Conservation (phyloP, 2,797 vertebrate genomes). For the Hozukius guyotensis region DNA sequence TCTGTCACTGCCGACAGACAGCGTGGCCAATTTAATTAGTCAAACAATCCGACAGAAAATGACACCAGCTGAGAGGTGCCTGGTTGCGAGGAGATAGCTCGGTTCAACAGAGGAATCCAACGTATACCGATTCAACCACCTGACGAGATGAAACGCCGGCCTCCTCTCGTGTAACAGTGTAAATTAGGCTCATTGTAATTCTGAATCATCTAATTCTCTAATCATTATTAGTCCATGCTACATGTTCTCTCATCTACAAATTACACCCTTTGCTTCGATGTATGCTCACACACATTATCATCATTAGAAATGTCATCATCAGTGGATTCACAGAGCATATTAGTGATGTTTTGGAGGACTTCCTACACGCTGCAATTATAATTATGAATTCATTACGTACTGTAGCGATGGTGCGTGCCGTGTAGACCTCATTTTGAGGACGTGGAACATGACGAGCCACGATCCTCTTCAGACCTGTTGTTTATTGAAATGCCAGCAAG, state of each 20-base stretch:
- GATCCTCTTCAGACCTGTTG: constrained; percentile 21
- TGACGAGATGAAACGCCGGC: neutral
- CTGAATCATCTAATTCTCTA: constrained; percentile 34
- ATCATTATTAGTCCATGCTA: constrained; percentile 18
- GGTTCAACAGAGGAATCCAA: constrained; percentile 22
- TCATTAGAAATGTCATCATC: constrained; percentile 23
- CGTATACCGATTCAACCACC: neutral
- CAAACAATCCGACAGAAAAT: constrained; percentile 29
- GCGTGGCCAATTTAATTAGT: constrained; percentile 41
- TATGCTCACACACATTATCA: constrained; percentile 22
- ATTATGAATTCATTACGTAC: constrained; percentile 23
- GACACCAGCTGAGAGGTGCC: constrained; percentile 4
- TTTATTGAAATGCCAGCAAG: constrained; percentile 36
- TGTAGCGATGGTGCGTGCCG: neutral
- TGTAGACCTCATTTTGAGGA: neutral
- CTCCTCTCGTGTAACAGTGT: constrained; percentile 2
- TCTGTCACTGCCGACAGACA: constrained; percentile 6
- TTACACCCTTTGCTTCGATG: constrained; percentile 35
- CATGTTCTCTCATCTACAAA: constrained; percentile 33
- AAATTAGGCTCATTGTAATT: constrained; percentile 29
- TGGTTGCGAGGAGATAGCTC: constrained; percentile 20
- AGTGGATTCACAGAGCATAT: constrained; percentile 13
- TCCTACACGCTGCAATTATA: constrained; percentile 23
- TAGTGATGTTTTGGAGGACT: constrained; percentile 10
- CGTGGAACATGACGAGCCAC: neutral